Percentiles rank a stretch among this genome's conserved stretches.
These are phyloP conservation scores for Oxytorus armatus DNA, from an alignment of 2,888 invertebrate species.

Conservation along the genomic window DNA sequence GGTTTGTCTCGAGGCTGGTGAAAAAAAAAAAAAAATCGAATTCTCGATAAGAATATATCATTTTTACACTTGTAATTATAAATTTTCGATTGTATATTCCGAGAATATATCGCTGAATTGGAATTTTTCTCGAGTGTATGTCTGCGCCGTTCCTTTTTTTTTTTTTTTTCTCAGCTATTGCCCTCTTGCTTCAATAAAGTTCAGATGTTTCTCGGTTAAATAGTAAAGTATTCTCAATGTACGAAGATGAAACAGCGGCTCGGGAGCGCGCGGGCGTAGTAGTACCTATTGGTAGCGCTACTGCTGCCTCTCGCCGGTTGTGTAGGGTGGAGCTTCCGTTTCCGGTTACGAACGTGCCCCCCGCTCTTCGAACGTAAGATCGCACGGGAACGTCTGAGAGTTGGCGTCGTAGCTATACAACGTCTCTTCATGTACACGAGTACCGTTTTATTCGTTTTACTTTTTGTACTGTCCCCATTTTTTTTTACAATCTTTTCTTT, in stretches of 20 bases:
- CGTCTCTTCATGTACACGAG: not conserved
- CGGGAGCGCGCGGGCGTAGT: slow-evolving; percentile 55
- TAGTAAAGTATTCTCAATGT: slow-evolving; percentile 40
- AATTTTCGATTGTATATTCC: slow-evolving; percentile 5
- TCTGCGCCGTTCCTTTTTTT: not conserved
- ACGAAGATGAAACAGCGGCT: slow-evolving; percentile 37
- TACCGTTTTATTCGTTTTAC: slow-evolving; percentile 34
- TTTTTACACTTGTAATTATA: slow-evolving; percentile 12
- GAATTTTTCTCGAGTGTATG: not conserved
- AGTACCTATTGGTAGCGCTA: slow-evolving; percentile 35
- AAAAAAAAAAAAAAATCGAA: no score
- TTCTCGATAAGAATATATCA: slow-evolving; percentile 23
- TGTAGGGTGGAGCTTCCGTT: slow-evolving; percentile 83
- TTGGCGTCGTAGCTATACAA: slow-evolving; percentile 11
- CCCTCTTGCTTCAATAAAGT: slow-evolving; percentile 19
- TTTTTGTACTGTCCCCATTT: slow-evolving; percentile 25
- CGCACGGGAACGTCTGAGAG: slow-evolving; percentile 31
- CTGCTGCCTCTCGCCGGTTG: slow-evolving; percentile 61
- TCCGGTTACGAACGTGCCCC: slow-evolving; percentile 81
- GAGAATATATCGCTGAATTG: slow-evolving; percentile 1
- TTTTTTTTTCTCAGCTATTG: not conserved
- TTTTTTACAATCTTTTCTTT: no score
- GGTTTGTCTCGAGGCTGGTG: no score
- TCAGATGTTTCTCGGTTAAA: slow-evolving; percentile 42
- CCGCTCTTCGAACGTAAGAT: slow-evolving; percentile 66